These are phyloP conservation scores for Coleophora flavipennella DNA, from an alignment of 2,888 invertebrate genomes.

Conservation along the genomic window DNA sequence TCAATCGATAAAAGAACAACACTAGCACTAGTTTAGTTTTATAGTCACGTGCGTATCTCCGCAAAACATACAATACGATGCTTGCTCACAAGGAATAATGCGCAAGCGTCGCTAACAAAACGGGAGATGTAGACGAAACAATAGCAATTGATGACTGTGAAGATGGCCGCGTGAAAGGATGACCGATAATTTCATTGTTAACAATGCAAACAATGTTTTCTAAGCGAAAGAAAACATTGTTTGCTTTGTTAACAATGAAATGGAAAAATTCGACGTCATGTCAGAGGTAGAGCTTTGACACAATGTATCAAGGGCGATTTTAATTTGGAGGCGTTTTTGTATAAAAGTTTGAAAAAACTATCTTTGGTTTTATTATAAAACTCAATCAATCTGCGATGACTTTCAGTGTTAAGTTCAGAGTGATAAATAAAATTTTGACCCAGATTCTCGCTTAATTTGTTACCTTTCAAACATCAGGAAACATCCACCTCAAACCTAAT, in stretches of 20 bases:
- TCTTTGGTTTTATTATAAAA: too few relatives aligned
- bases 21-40: constrained; percentile 55
- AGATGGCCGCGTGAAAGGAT: constrained; percentile 66
- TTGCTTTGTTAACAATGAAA: constrained; percentile 48
- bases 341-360: too few relatives aligned
- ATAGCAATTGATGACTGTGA: constrained; percentile 29
- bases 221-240: constrained; percentile 64
- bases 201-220: constrained; percentile 58
- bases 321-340: too few relatives aligned
- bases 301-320: neutral
- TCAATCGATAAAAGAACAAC: neutral
- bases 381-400: too few relatives aligned
- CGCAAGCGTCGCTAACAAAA: constrained; percentile 20
- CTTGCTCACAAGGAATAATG: constrained; percentile 25
- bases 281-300: constrained; percentile 34
- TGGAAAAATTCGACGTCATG: constrained; percentile 46
- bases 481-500: too few relatives aligned
- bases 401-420: too few relatives aligned
- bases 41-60: constrained; percentile 49
- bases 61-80: constrained; percentile 41
- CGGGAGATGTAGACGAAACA: constrained; percentile 45
- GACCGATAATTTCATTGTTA: constrained; percentile 63
- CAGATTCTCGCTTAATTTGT: too few relatives aligned
- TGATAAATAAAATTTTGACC: too few relatives aligned
- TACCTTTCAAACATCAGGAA: too few relatives aligned